phyloP scores from a whole-genome alignment of 2,888 invertebrate species.

The Eubasilissa splendida region DNA sequence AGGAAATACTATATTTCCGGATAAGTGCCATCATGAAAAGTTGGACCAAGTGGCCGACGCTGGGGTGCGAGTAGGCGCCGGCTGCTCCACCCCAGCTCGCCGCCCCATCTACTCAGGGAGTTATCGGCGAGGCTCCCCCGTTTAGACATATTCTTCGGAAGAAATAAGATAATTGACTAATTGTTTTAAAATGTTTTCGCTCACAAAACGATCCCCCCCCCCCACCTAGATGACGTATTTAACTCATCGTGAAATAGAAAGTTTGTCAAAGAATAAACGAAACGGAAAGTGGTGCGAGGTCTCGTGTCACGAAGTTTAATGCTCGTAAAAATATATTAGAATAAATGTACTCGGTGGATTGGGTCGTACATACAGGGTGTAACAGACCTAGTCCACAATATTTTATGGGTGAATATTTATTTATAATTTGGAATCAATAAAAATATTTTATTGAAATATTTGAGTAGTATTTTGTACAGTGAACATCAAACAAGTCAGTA shows the following conservation, averaged over 20 bases:
- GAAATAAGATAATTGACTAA: slow-evolving; percentile 5
- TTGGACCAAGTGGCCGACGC: slow-evolving; percentile 23
- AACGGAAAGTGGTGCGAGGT: background rate
- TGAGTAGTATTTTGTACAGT: too few species aligned
- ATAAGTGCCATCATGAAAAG: background rate
- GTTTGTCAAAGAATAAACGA: background rate
- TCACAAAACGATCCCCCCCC: slow-evolving; percentile 12
- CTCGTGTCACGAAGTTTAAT: background rate
- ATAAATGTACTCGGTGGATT: too few species aligned
- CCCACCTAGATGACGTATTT: slow-evolving; percentile 11
- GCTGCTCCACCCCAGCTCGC: slow-evolving; percentile 14
- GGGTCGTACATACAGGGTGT: too few species aligned
- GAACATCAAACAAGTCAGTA: too few species aligned
- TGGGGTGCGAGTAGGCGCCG: slow-evolving; percentile 6
- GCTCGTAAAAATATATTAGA: too few species aligned
- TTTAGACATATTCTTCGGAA: background rate
- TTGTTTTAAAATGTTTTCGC: slow-evolving; percentile 22
- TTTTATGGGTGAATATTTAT: too few species aligned
- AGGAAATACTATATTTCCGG: background rate
- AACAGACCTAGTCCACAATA: too few species aligned
- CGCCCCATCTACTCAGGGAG: background rate
- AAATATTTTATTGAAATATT: too few species aligned
- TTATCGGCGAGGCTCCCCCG: background rate
- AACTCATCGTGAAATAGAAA: slow-evolving; percentile 15
- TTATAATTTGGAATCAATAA: too few species aligned